phyloP scores from a whole-genome alignment of 2,113 vertebrate species.

The Psilopogon haemacephalus region DNA sequence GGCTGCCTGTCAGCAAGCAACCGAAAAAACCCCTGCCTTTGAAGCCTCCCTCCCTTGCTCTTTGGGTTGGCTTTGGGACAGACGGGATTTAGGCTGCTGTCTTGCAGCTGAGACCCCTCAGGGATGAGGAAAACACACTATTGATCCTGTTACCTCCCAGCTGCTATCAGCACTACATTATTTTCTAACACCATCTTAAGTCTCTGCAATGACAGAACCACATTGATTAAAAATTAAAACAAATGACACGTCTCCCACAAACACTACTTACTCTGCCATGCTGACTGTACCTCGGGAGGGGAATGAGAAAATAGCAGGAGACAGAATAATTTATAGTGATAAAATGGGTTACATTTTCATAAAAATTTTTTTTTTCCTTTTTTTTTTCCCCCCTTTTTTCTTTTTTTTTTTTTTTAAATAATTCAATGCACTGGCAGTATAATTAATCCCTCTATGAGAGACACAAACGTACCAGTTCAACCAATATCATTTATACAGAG shows the following conservation, averaged over 20 bases:
- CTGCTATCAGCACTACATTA: background rate
- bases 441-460: constrained; percentile 82
- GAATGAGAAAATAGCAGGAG: constrained; percentile 47
- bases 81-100: background rate
- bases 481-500: constrained; percentile 93
- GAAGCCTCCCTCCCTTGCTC: background rate
- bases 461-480: constrained; percentile 79
- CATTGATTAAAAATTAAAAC: constrained; percentile 66
- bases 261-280: constrained; percentile 38
- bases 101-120: background rate
- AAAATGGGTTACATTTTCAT: constrained; percentile 77
- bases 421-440: constrained; percentile 82
- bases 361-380: constrained; percentile 83
- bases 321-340: constrained; percentile 57
- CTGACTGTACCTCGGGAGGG: constrained; percentile 4
- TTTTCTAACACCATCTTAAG: constrained; percentile 12
- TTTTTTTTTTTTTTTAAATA: constrained; percentile 75
- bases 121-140: background rate
- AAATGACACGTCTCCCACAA: constrained; percentile 33
- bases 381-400: constrained; percentile 72
- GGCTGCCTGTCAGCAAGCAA: background rate
- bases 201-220: constrained; percentile 3
- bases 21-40: background rate
- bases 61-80: background rate
- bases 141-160: background rate